These are phyloP conservation scores for Calonectris borealis DNA, from an alignment of 2,113 vertebrate genomes.

Conservation along the genomic window DNA sequence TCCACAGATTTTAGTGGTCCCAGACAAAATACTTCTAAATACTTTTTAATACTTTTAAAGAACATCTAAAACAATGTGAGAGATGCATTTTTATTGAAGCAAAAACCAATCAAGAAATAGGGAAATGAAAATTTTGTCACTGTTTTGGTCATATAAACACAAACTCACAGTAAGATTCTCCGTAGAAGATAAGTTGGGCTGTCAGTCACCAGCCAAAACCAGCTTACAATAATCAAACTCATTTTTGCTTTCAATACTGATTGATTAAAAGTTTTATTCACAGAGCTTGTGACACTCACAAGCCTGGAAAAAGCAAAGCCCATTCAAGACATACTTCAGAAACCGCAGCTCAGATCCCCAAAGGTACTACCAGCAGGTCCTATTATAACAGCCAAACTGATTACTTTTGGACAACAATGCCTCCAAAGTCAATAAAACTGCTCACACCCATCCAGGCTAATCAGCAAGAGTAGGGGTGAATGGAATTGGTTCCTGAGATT, in stretches of 20 bases:
- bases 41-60: neutral
- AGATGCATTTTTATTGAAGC: neutral
- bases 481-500: neutral
- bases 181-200: neutral
- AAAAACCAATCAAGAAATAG: neutral
- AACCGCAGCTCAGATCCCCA: neutral
- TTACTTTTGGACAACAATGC: neutral
- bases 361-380: neutral
- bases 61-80: neutral
- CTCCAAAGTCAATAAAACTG: neutral
- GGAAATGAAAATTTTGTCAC: neutral
- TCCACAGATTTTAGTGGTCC: fast-evolving
- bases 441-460: neutral
- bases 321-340: neutral
- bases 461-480: neutral
- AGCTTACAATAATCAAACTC: neutral
- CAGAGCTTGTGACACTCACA: neutral
- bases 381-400: neutral
- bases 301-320: neutral
- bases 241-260: neutral
- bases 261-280: neutral
- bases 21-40: neutral
- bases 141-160: neutral
- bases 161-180: neutral
- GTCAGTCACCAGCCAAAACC: neutral